Base-by-base conservation (phyloP, 2,797 vertebrate species). In the Acanthis flammea region DNA sequence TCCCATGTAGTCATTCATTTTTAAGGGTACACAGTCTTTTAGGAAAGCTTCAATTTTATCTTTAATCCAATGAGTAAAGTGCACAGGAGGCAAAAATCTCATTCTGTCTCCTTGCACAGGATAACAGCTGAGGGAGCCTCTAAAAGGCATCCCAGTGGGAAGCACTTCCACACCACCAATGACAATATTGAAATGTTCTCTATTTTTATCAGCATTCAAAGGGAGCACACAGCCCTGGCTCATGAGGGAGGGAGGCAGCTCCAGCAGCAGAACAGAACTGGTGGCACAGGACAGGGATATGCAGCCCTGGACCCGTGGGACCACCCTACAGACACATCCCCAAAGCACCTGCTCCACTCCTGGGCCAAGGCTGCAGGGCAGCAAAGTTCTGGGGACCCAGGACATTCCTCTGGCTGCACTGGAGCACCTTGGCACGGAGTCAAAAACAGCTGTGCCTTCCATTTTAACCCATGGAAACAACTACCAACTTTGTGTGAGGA, bases 31-130 rank as follows among this genome's bases (percentile, higher is more conserved):
- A 35, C 9, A 60, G 21, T 39, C 62, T 70, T 81, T 76, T 47
- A 39, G 25, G 33, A 86, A 83, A 85, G 41, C 71, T 92, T 90
- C 45, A n/a, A 33, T 72, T 94, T 91, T 76, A 67, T 47, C 73
- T 67, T 94, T 90, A 96, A 95, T 92, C 84, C 83, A 91, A 66
- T 74, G 63, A 95, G 53, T 37, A 66, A 94, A 90, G n/a, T 61
- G 92, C 42, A 93, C 53, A 51, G 62, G 65, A 91, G 65, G 62
- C 71, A 93, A 76, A 84, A 58, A 86, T 86, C 92, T 61, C 60
- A 21, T 44, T 21, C 33, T 23, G 13, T n/a, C 88, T 91, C 74
- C 76, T 92, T 67, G 61, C 62, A 47, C 7, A 25, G 31, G 42
- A 33, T 58, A 73, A 35, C 44, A 48, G 65, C 39, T 5, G 42